Evolutionary conservation across 2,113 vertebrate genomes (phyloP), one percentile per base, ranked within the genome.

Genomic region (Anguilla japonica): DNA sequence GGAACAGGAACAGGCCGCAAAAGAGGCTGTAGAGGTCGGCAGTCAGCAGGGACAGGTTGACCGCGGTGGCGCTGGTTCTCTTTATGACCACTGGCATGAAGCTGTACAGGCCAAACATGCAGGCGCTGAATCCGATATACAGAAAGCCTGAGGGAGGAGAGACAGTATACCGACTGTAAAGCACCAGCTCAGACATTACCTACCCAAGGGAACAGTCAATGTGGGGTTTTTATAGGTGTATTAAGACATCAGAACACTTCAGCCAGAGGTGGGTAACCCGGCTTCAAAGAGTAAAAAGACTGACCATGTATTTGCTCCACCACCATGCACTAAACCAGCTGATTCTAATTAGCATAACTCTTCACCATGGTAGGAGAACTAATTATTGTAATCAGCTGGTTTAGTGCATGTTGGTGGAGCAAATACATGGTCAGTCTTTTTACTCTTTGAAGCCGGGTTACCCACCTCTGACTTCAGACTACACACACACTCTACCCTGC

Each of bases 101-200:
- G 94, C 97, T 98, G 93, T 99, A 99, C 71, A 99, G 96, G 87
- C 97, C 95, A 87, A 99, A 99, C 98, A 98, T 99, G 92, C 98
- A 98, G 94, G 96, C 97, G 13, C 97, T 98, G 86, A 98, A 99
- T 82, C 96, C 97, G 0, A 97, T 94, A 0, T 99, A 99, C 85
- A 99, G 95, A 81, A 99, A 94, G 18, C 98, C 98, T 99, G 92
- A 0, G 46, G 16, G 92, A 43, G 88, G 67, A 89, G 87, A 87
- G 86, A 87, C 84, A 88, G 57, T 20, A 87, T 9, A 2, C 78
- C 16, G 71, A 50, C 1, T 11, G 75, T 87, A 85, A 78, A 43
- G 11, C n/a, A 13, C 71, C 71, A 34, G 26, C 18, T n/a, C 9
- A 34, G 34, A 13, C 26, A 75, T 0, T 34, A 13, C 5, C 71